These are phyloP conservation scores for Tholera decimalis DNA, from an alignment of 2,888 invertebrate genomes.

Conservation along the genomic window DNA sequence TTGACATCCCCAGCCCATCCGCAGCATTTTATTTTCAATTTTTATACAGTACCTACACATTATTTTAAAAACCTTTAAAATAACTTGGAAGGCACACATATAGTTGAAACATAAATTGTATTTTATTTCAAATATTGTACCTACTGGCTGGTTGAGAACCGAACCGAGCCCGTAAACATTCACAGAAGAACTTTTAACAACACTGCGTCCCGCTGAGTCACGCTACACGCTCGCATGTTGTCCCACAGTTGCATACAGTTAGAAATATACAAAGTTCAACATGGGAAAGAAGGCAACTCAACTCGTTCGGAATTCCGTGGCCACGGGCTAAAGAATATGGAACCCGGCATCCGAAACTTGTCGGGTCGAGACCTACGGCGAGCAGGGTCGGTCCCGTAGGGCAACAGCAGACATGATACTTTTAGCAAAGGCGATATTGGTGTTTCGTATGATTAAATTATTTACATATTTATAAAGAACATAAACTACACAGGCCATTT, in stretches of 20 bases:
- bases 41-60: too few species aligned
- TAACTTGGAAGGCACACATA: not conserved
- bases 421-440: not conserved
- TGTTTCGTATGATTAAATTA: too few species aligned
- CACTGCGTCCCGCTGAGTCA: not conserved
- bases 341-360: conserved; percentile 37
- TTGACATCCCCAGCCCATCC: too few species aligned
- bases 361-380: conserved; percentile 6
- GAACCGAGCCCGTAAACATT: conserved; percentile 17
- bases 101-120: conserved; percentile 1
- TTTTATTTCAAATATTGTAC: not conserved
- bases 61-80: not conserved
- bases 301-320: conserved; percentile 27
- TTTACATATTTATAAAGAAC: too few species aligned
- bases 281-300: conserved; percentile 23
- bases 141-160: not conserved
- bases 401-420: conserved; percentile 7
- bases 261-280: conserved; percentile 38
- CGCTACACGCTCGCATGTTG: conserved; percentile 8
- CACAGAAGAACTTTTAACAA: conserved; percentile 28
- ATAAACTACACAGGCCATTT: too few species aligned
- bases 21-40: too few species aligned
- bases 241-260: conserved; percentile 14
- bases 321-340: conserved; percentile 21
- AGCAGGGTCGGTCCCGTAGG: conserved; percentile 8